These are phyloP conservation scores for Auanema sp. DNA, from an alignment of 2,888 invertebrate species.

Conservation along the genomic window DNA sequence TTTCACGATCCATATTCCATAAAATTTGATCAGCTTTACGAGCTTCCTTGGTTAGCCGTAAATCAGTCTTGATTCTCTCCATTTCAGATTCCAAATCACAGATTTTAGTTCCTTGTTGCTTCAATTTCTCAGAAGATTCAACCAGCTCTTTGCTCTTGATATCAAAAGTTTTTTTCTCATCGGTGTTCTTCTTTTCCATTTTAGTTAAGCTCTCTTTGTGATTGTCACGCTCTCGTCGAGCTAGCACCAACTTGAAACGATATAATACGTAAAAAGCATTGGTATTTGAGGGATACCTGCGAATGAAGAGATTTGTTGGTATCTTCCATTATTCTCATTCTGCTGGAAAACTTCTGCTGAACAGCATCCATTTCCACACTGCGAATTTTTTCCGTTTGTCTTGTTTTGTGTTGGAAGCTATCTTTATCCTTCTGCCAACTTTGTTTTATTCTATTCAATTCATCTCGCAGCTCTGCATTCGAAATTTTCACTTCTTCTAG, in stretches of 20 bases:
- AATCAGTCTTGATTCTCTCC: constrained; percentile 69
- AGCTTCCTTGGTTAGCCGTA: constrained; percentile 54
- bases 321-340: constrained; percentile 64
- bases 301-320: constrained; percentile 62
- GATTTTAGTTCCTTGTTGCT: constrained; percentile 47
- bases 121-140: constrained; percentile 32
- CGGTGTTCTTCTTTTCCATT: constrained; percentile 50
- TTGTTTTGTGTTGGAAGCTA: constrained; percentile 55
- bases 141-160: constrained; percentile 35
- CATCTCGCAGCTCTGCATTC: constrained; percentile 56
- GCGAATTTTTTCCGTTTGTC: constrained; percentile 61
- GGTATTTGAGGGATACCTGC: constrained; percentile 40
- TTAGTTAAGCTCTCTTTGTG: constrained; percentile 50
- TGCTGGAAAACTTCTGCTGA: constrained; percentile 62
- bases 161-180: constrained; percentile 44
- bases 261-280: neutral
- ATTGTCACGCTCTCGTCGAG: constrained; percentile 60
- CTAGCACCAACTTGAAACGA: constrained; percentile 53
- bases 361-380: constrained; percentile 61
- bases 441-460: constrained; percentile 46
- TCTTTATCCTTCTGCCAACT: constrained; percentile 55
- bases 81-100: constrained; percentile 81
- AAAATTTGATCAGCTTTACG: constrained; percentile 59
- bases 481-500: constrained; percentile 47
- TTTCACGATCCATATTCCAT: constrained; percentile 44